Base-by-base conservation (phyloP, 2,888 invertebrate genomes). In the Pemphredon lugubris region DNA sequence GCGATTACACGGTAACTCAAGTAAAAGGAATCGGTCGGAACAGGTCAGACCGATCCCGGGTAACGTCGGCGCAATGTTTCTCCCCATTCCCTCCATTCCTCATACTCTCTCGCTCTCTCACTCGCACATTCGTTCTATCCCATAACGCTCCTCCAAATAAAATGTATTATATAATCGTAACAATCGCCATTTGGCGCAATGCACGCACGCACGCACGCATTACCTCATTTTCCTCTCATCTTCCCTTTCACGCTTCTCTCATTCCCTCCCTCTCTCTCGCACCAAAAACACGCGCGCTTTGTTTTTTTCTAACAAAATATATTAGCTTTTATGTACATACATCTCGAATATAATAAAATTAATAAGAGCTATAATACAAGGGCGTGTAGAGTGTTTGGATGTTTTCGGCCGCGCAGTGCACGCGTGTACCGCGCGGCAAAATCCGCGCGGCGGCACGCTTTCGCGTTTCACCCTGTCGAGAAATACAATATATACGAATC, bases 321-420 rank as follows among this genome's bases (percentile, higher is more conserved):
- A 85, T 85, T 85, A 86, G 77, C 79, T 84, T 83, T 69, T 81
- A 82, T 83, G 73, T 82, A 85, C 81, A 83, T 84, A 84, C 79
- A 83, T 84, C 75, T 83, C 76, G 71, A 75, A 79, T 83, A 82
- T 71, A 74, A 82, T 85, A 82, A 83, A 82, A 83, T 79, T 82
- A 85, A 81, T 73, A 78, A 75, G 81, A 84, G 68, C 79, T 85
- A 85, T 87, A 85, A 86, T 86, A 86, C 86, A 86, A 84, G 78
- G 75, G 78, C 66, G 65, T 72, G 53, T 60, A 63, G 42, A 44
- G 63, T 59, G 66, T 59, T 37, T 39, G 16, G 37, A 45, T 47
- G 40, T 50, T 11, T 48, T 14, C n/a, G 53, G 23, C 18, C 21
- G 4, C 40, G 50, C n/a, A n/a, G n/a, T n/a, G n/a, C n/a, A n/a